A percentile compares a stretch with the other conserved stretches of the same genome.
phyloP scores from a whole-genome alignment of 2,113 vertebrate genomes.

The Oostethus manadensis region DNA sequence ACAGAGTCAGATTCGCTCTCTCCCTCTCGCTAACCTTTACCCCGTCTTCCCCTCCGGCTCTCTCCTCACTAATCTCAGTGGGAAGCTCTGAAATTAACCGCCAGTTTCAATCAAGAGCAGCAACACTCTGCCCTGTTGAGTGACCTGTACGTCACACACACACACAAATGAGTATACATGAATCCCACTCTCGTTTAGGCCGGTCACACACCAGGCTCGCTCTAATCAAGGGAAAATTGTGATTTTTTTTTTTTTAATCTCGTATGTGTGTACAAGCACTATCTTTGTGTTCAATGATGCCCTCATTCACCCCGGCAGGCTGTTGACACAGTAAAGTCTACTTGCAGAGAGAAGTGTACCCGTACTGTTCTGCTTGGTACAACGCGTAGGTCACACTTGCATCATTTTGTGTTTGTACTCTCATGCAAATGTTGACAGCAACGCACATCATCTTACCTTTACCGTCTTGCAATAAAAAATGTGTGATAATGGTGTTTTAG shows the following conservation, averaged over 20 bases:
- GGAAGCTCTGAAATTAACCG: slow-evolving; percentile 60
- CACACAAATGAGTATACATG: slow-evolving; percentile 4
- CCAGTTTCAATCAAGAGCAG: slow-evolving; percentile 65
- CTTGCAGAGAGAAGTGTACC: not conserved
- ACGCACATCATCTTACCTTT: no score
- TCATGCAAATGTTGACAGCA: no score
- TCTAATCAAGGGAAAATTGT: slow-evolving; percentile 40
- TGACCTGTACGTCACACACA: slow-evolving; percentile 58
- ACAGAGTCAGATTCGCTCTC: no score
- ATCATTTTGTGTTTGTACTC: no score
- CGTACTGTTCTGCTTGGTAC: not conserved
- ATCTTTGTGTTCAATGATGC: not conserved
- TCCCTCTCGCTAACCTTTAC: slow-evolving; percentile 35
- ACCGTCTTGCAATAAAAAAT: no score
- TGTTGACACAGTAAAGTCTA: not conserved
- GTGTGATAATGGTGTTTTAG: no score
- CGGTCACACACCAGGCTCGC: slow-evolving; percentile 38
- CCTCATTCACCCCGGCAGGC: not conserved
- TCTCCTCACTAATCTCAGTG: slow-evolving; percentile 50
- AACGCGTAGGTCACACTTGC: not conserved
- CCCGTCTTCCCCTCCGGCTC: slow-evolving; percentile 18
- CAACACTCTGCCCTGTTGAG: slow-evolving; percentile 49
- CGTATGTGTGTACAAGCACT: not conserved
- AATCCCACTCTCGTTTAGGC: slow-evolving; percentile 26
- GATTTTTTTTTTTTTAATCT: slow-evolving; percentile 36